Percentiles rank a stretch among this genome's conserved stretches.
These are phyloP conservation scores for Cepaea hortensis DNA, from an alignment of 2,888 invertebrate species.

Conservation along the genomic window DNA sequence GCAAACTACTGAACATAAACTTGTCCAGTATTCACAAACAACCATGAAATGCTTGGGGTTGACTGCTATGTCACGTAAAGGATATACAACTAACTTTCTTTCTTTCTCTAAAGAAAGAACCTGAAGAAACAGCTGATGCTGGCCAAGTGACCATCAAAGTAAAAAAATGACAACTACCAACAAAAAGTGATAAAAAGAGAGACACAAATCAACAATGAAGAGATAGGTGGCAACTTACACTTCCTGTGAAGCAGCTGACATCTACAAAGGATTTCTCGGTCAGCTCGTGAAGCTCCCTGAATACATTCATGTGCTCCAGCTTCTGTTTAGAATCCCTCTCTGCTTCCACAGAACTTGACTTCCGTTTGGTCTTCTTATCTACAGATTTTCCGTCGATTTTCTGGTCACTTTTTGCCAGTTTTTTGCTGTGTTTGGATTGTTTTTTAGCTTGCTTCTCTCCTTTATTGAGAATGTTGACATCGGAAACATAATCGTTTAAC, in stretches of 20 bases:
- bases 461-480: neutral
- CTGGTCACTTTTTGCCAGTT: too few relatives aligned
- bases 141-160: too few relatives aligned
- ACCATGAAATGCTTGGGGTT: too few relatives aligned
- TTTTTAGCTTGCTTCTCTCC: neutral
- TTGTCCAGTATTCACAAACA: too few relatives aligned
- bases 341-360: neutral
- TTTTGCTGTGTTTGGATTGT: neutral
- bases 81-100: too few relatives aligned
- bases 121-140: too few relatives aligned
- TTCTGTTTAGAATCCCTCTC: neutral
- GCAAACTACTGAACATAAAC: too few relatives aligned
- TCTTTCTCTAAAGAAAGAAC: too few relatives aligned
- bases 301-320: conserved; percentile 25
- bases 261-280: conserved; percentile 61
- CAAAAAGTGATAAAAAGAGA: too few relatives aligned
- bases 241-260: conserved; percentile 61
- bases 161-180: too few relatives aligned
- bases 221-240: conserved; percentile 57
- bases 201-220: neutral
- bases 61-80: too few relatives aligned
- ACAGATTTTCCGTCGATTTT: neutral
- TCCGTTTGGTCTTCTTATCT: neutral
- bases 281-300: conserved; percentile 50
- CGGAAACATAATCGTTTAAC: neutral